Evolutionary conservation across 2,888 invertebrate genomes (phyloP), one percentile per base, ranked within the genome.

Genomic region (Epistrophe eligans): DNA sequence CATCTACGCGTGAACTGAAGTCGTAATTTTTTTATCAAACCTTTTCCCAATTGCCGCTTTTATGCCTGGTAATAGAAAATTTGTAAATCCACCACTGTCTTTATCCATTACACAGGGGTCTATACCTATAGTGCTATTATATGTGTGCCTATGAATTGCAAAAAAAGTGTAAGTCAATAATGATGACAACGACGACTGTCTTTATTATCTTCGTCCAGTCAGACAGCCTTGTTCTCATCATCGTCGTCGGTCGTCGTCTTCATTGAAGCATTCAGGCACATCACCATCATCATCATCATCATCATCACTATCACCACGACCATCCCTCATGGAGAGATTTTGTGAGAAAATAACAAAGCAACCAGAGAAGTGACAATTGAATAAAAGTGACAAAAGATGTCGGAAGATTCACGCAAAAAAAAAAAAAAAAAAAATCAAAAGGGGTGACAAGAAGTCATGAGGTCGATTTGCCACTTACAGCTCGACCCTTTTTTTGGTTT

Each of bases 181-280:
- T 70, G 60, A 70, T 19, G 80, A 80, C 76, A 85, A 81, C 35
- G 32, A 81, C 77, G 84, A 85, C 73, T 70, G 84, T 81, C 84
- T 85, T 77, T 85, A 85, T 85, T 85, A 85, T 85, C 84, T 85
- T 81, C 67, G 81, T 58, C 81, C 84, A 85, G 84, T 73, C 81
- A 85, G 77, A 77, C 81, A 71, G 55, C 57, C 48, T 74, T 50
- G 43, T 28, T n/a, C 35, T 67, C 32, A n/a, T 67, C 32, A 0
- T 50, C 24, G 24, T 24, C 24, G 24, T 24, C 24, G 24, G 0
- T 50, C 13, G 11, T 55, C 35, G 4, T 52, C 38, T 5, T 52
- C 45, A 9, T 55, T 52, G 38, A 67, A 35, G 35, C 45, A 64
- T 76, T 67, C 62, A 79, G 17, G 19, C 57, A 64, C 67, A 74